Conservation (phyloP, 1,140 invertebrate species). For the Akabosia matsudoensis region DNA sequence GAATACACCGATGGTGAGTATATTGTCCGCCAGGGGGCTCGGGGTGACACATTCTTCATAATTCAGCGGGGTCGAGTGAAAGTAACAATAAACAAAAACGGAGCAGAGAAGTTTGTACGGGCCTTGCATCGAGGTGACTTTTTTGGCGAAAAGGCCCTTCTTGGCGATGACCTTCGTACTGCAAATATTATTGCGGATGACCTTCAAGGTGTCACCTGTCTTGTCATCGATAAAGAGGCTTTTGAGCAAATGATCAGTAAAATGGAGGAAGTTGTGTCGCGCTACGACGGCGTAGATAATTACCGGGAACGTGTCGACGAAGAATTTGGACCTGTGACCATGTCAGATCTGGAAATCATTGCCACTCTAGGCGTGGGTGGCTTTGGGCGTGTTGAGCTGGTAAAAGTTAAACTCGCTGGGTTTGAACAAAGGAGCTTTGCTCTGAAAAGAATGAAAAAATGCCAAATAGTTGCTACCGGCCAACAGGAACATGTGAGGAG, state of each 20-base stretch:
- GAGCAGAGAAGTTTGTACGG: conserved; percentile 87
- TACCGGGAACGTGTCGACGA: background rate
- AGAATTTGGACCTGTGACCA: conserved; percentile 56
- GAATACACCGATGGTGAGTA: conserved; percentile 85
- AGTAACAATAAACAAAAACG: conserved; percentile 56
- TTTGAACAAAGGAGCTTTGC: conserved; percentile 77
- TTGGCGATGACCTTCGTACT: conserved; percentile 91
- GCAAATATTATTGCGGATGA: conserved; percentile 95
- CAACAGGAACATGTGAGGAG: conserved; percentile 99
- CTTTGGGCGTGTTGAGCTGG: conserved; percentile 94
- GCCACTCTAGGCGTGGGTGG: conserved; percentile 94
- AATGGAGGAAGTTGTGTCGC: background rate
- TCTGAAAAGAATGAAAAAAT: conserved; percentile 98
- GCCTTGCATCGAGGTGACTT: conserved; percentile 87
- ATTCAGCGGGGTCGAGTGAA: conserved; percentile 91
- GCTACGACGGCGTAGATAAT: background rate
- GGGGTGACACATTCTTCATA: conserved; percentile 98
- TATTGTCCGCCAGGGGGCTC: conserved; percentile 94
- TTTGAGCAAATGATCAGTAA: conserved; percentile 80
- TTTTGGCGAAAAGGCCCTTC: conserved; percentile 77
- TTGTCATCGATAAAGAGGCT: conserved; percentile 94
- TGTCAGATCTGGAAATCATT: conserved; percentile 82
- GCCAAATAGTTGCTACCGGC: conserved; percentile 91
- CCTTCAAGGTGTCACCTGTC: conserved; percentile 86
- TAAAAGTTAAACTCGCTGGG: conserved; percentile 67